Evolutionary conservation across 2,888 invertebrate genomes (phyloP).

Genomic region (Lithophane ornitopus): DNA sequence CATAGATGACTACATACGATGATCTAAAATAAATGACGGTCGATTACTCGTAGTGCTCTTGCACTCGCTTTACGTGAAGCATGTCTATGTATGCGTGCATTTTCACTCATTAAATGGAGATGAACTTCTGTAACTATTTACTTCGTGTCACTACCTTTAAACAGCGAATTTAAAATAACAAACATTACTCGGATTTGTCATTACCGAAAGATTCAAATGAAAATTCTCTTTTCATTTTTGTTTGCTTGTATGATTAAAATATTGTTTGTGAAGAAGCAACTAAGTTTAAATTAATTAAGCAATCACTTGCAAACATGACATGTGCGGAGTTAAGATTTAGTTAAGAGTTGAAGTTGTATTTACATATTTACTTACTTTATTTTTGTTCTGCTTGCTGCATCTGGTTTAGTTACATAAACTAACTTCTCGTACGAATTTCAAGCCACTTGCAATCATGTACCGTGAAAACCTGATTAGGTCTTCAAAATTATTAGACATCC

Average conservation of each 20-base stretch:
- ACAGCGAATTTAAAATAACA: not conserved
- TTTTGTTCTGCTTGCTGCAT: slow-evolving; percentile 24
- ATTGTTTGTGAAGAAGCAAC: slow-evolving; percentile 9
- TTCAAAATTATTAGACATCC: no score
- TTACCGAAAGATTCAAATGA: not conserved
- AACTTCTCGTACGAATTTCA: not conserved
- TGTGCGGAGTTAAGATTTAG: slow-evolving; percentile 31
- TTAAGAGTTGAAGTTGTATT: slow-evolving; percentile 35
- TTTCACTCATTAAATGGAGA: not conserved
- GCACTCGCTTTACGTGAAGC: not conserved
- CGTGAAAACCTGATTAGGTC: not conserved
- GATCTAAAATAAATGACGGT: not conserved
- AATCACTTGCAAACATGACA: slow-evolving; percentile 47
- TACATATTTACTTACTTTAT: slow-evolving; percentile 4
- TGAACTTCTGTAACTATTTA: not conserved
- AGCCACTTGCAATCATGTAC: no score
- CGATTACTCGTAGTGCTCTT: not conserved
- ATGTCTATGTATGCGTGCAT: no score
- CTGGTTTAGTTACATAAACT: slow-evolving; percentile 2
- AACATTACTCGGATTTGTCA: not conserved
- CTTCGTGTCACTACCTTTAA: not conserved
- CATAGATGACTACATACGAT: not conserved
- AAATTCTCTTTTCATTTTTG: not conserved
- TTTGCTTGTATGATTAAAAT: slow-evolving; percentile 1
- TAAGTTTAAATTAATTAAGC: slow-evolving; percentile 47